A percentile compares a stretch with the other conserved stretches of the same genome.
phyloP scores from a whole-genome alignment of 2,888 invertebrate species.

The Lasioglossum morio region DNA sequence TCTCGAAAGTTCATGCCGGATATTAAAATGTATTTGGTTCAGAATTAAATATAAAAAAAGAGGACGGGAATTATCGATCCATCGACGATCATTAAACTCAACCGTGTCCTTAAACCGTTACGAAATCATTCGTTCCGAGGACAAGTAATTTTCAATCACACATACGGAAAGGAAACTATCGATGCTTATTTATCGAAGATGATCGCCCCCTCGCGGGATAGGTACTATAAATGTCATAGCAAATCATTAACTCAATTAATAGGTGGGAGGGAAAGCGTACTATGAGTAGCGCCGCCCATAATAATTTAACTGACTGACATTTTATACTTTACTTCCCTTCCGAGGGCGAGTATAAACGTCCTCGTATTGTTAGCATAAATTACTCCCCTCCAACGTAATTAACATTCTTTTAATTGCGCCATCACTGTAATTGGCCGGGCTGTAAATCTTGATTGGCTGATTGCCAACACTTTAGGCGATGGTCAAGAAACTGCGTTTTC shows the following conservation, averaged over 20 bases:
- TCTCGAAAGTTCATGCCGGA: background rate
- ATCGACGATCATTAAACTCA: background rate
- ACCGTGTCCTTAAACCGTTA: background rate
- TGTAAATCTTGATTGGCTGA: background rate
- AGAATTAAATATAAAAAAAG: background rate
- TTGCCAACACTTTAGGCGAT: background rate
- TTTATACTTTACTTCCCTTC: background rate
- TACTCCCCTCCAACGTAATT: background rate
- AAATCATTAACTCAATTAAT: conserved; percentile 4
- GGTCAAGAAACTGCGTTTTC: background rate
- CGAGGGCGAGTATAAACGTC: background rate
- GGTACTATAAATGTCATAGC: background rate
- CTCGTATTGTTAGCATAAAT: background rate
- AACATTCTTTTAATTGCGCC: background rate
- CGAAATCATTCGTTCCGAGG: background rate
- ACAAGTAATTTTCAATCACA: background rate
- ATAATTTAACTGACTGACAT: background rate
- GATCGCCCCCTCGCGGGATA: background rate
- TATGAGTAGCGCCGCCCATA: background rate
- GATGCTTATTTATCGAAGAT: background rate
- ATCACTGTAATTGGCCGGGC: background rate
- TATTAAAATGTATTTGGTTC: conserved; percentile 5
- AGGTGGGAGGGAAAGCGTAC: background rate
- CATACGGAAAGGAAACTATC: background rate
- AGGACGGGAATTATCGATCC: background rate